Evolutionary conservation across 2,113 vertebrate genomes (phyloP).

Genomic region (Prolemur simus): DNA sequence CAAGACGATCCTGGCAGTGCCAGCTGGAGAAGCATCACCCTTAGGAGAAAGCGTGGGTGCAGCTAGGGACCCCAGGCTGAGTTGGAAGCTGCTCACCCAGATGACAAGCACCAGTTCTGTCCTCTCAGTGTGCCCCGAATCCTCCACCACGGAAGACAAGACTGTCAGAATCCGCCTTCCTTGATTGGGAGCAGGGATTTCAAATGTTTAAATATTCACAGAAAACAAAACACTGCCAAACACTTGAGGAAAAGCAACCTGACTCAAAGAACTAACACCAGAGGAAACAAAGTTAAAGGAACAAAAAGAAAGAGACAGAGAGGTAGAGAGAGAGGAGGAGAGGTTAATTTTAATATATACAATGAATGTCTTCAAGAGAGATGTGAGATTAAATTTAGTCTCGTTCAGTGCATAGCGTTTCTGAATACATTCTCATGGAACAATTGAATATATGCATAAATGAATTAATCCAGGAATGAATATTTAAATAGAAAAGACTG

Average conservation of each 20-base stretch:
- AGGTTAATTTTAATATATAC: neutral
- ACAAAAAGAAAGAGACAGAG: neutral
- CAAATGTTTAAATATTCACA: neutral
- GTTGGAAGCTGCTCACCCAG: neutral
- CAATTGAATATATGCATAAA: neutral
- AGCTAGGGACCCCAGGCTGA: neutral
- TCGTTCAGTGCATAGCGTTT: neutral
- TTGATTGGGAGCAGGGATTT: accelerated
- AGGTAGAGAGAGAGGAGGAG: neutral
- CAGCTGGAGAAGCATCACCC: neutral
- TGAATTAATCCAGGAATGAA: neutral
- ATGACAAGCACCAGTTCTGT: accelerated
- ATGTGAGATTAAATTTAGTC: neutral
- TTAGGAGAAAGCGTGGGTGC: neutral
- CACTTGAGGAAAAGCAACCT: neutral
- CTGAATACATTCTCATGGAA: neutral
- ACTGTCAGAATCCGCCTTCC: neutral
- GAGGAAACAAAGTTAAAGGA: neutral
- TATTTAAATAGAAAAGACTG: neutral
- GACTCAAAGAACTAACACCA: neutral
- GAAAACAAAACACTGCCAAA: neutral
- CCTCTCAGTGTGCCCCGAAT: neutral
- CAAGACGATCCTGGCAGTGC: neutral
- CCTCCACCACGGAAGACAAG: too few species aligned
- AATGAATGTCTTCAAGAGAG: neutral